phyloP scores from a whole-genome alignment of 1,140 invertebrate species.

The Drosophila burlai region DNA sequence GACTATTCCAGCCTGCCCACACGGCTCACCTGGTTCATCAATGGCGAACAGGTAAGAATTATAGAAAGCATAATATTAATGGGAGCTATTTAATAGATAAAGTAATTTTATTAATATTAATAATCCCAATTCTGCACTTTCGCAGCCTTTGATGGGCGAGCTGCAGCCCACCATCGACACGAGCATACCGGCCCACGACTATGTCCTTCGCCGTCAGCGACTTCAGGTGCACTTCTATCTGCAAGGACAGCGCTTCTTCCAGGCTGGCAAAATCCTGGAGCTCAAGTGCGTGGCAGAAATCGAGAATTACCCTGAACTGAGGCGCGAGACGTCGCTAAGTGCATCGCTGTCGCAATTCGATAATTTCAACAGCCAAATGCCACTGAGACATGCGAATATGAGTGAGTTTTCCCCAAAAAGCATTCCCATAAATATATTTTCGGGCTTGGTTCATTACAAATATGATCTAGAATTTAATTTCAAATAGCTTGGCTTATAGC shows the following conservation, averaged over 20 bases:
- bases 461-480: not conserved
- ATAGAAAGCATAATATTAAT: not conserved
- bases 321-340: slow-evolving; percentile 70
- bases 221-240: slow-evolving; percentile 81
- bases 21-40: slow-evolving; percentile 88
- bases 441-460: not conserved
- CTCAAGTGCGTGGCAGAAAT: slow-evolving; percentile 84
- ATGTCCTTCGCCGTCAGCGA: slow-evolving; percentile 72
- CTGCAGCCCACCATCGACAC: slow-evolving; percentile 77
- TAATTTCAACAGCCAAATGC: slow-evolving; percentile 84
- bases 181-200: slow-evolving; percentile 79
- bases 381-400: slow-evolving; percentile 66
- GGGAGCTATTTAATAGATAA: not conserved
- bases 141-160: slow-evolving; percentile 72
- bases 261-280: slow-evolving; percentile 67
- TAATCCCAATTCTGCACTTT: not conserved
- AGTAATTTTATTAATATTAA: not conserved
- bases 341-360: slow-evolving; percentile 73
- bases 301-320: slow-evolving; percentile 79
- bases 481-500: not conserved
- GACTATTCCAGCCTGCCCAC: slow-evolving; percentile 87
- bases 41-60: slow-evolving; percentile 86
- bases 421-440: not conserved
- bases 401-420: slow-evolving; percentile 41
- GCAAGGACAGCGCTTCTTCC: slow-evolving; percentile 78